Conservation (phyloP, 1,140 invertebrate genomes). For the Drosophila murphyi region DNA sequence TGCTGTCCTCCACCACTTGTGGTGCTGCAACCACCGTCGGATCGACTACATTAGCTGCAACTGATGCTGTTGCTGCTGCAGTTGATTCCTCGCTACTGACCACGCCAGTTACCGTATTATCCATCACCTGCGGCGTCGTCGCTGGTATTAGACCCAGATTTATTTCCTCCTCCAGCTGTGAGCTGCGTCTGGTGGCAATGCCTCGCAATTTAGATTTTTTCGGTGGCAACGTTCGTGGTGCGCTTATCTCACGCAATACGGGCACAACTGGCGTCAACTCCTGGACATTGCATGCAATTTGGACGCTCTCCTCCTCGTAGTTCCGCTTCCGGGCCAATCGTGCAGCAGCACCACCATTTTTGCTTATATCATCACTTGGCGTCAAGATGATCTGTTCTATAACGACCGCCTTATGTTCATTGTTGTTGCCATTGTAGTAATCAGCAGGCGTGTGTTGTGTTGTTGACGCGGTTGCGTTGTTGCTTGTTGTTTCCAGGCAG, state of each 20-base stretch:
- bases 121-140: constrained; percentile 81
- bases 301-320: constrained; percentile 57
- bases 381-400: constrained; percentile 20
- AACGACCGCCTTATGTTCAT: constrained; percentile 37
- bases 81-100: constrained; percentile 54
- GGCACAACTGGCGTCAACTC: constrained; percentile 37
- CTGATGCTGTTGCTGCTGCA: constrained; percentile 23
- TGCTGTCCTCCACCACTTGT: constrained; percentile 8
- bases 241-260: constrained; percentile 50
- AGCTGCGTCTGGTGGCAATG: constrained; percentile 84
- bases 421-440: constrained; percentile 67
- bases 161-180: constrained; percentile 87
- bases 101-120: constrained; percentile 81
- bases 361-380: constrained; percentile 47
- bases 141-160: constrained; percentile 81
- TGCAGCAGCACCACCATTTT: constrained; percentile 46
- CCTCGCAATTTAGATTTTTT: constrained; percentile 84
- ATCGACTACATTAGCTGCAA: constrained; percentile 6
- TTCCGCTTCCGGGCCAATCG: constrained; percentile 76
- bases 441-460: constrained; percentile 25
- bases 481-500: constrained; percentile 26
- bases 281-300: constrained; percentile 19
- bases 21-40: constrained; percentile 63
- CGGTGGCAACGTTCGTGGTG: constrained; percentile 73
- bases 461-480: constrained; percentile 8